Evolutionary conservation across 2,888 invertebrate species (phyloP), one percentile per base, ranked within the genome.

Genomic region (Unio delphinus): DNA sequence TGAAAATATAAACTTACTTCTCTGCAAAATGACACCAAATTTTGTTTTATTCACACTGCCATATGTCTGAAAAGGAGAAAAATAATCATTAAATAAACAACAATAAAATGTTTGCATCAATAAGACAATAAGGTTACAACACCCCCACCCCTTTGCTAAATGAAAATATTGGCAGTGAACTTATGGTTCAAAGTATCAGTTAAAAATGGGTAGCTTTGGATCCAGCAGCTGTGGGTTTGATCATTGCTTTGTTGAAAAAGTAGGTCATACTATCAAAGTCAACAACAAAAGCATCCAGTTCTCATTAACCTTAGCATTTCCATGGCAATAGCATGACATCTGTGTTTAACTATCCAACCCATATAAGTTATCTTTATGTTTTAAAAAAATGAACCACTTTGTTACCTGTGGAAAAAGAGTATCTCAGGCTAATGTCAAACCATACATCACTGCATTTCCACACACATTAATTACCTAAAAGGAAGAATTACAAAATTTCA

Each of bases 381-480:
- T 45, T 3, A 45, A 45, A 11, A 26, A 1, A 5, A 60, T 60
- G 26, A 60, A 23, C 18, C 2, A 55, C 23, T 6, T 23, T 15
- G n/a, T 63, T n/a, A 63, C 63, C 63, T 63, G 63, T 4, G 63
- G 55, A 45, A 63, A 63, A 17, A 63, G 63, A 54, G 63, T 63
- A 23, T 63, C 63, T 54, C 63, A 63, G 11, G 54, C 63, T 55
- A 55, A 23, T 55, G 63, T 26, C 17, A 63, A n/a, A n/a, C 63
- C 63, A 55, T 63, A 55, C 55, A 63, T 55, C 26, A 63, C 55
- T 20, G 63, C 45, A 30, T 55, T 55, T 63, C 63, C 63, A 26
- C 18, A 45, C 55, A 63, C 63, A 63, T 63, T 63, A 4, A 63
- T 63, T 26, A 63, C 23, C 63, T 63, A 23, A 34, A 63, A 61